A percentile compares a stretch with the other conserved stretches of the same genome.
These are phyloP conservation scores for Macrosoma leucophasiata DNA, from an alignment of 2,888 invertebrate genomes.

Conservation along the genomic window DNA sequence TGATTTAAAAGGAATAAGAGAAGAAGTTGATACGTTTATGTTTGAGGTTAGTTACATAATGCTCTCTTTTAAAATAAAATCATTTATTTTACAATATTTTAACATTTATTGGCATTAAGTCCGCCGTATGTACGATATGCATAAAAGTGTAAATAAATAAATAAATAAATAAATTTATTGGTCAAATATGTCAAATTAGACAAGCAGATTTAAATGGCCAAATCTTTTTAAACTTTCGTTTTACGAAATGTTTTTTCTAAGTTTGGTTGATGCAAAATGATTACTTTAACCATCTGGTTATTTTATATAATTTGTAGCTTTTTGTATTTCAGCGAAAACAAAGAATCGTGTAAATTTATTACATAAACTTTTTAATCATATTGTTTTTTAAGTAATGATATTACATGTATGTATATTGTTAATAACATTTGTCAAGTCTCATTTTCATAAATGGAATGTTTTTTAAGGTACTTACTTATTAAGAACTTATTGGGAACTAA, in stretches of 20 bases:
- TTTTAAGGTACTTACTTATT: not conserved
- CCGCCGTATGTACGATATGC: not conserved
- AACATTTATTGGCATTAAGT: too few species aligned
- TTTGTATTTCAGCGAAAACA: too few species aligned
- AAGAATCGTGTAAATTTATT: not conserved
- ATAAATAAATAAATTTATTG: not conserved
- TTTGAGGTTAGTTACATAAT: slow-evolving; percentile 70
- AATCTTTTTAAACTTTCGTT: too few species aligned
- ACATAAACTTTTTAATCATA: not conserved
- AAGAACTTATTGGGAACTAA: too few species aligned
- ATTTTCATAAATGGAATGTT: not conserved
- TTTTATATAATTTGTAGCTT: too few species aligned
- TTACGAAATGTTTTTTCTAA: too few species aligned
- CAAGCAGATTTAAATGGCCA: too few species aligned
- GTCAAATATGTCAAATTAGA: not conserved
- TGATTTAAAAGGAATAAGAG: slow-evolving; percentile 75
- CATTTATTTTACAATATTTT: too few species aligned
- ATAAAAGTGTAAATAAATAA: not conserved
- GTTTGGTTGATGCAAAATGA: too few species aligned
- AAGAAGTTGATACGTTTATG: slow-evolving; percentile 83
- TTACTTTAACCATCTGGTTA: too few species aligned
- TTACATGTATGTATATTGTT: not conserved
- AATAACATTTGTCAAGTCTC: not conserved
- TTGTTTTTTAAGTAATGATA: not conserved
- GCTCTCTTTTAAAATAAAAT: too few species aligned